Evolutionary conservation across 1,140 invertebrate species (phyloP), one percentile per base, ranked within the genome.

Genomic region (Panagrolaimus sp.): DNA sequence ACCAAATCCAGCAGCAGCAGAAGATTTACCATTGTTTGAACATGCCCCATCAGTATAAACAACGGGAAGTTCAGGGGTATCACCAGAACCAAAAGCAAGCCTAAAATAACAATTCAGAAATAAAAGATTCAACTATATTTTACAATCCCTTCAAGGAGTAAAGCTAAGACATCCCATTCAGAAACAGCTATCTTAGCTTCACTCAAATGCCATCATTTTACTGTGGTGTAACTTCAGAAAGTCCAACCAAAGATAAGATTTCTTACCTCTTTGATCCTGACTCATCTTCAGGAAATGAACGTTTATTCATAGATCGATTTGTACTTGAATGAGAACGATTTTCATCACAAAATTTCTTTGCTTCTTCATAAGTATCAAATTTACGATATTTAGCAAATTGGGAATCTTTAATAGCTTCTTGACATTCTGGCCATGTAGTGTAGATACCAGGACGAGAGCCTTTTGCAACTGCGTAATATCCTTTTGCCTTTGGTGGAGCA

Each of bases 341-440:
- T 63, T 76, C 64, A 7, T 76, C 72, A 9, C 88, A 84, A 79
- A 90, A 91, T 5, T 83, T 74, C 69, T 88, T 83, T 15, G 91
- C 91, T 78, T 89, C 88, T 14, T 72, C 72, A 66, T 84, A 71
- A 0, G 87, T 85, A 4, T 84, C 71, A 80, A 93, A 93, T 81
- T 93, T 93, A 83, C 91, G 92, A 79, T 85, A 93, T 48, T 86
- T 85, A 1, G 91, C 87, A 7, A 88, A 87, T 48, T 86, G 79
- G 83, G 88, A 92, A 14, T 89, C 88, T 75, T 89, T 86, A 0
- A 91, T 88, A 84, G 91, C 90, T 4, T 81, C 75, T 46, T 46
- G 45, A 46, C 45, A 46, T 10, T 10, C 45, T 46, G 10, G 10
- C 45, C 45, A 46, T 10, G 45, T 46, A n/a, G 45, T 10, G 45